A percentile compares a stretch with the other conserved stretches of the same genome.
phyloP scores from a whole-genome alignment of 2,113 vertebrate species.

The Clupea harengus region DNA sequence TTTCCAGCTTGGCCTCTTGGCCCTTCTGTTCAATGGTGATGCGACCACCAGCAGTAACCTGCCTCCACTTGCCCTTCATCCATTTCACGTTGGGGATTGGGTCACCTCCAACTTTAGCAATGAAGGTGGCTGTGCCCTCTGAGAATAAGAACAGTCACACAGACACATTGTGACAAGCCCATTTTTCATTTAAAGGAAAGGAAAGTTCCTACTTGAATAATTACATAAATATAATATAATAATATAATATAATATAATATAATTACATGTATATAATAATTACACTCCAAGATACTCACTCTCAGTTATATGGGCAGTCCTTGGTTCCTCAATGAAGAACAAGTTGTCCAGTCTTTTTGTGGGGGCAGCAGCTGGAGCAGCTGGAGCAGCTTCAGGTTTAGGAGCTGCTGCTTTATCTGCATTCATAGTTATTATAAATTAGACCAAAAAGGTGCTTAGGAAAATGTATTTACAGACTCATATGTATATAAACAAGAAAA shows the following conservation, averaged over 20 bases:
- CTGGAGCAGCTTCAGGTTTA: slow-evolving; percentile 22
- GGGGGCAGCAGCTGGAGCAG: slow-evolving; percentile 68
- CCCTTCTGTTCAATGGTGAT: slow-evolving; percentile 87
- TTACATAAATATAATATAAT: no score
- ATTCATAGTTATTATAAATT: slow-evolving; percentile 30
- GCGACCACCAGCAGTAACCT: slow-evolving; percentile 88
- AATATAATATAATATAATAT: no score
- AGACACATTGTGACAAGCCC: background rate
- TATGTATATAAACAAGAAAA: background rate
- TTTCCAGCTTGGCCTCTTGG: slow-evolving; percentile 87
- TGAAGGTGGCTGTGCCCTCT: slow-evolving; percentile 90
- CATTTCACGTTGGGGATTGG: slow-evolving; percentile 95
- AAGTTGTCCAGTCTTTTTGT: slow-evolving; percentile 82
- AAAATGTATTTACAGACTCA: background rate
- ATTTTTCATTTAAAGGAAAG: background rate
- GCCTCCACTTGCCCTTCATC: slow-evolving; percentile 98
- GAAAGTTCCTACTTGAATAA: no score
- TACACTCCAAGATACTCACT: slow-evolving; percentile 74
- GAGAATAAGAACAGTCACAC: slow-evolving; percentile 33
- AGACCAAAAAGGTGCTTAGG: background rate
- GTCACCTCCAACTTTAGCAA: slow-evolving; percentile 93
- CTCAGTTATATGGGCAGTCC: slow-evolving; percentile 78
- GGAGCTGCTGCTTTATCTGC: slow-evolving; percentile 74
- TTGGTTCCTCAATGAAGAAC: slow-evolving; percentile 91
- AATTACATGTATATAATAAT: background rate